Evolutionary conservation across 2,113 vertebrate genomes (phyloP).

Genomic region (Gymnobelideus leadbeateri): DNA sequence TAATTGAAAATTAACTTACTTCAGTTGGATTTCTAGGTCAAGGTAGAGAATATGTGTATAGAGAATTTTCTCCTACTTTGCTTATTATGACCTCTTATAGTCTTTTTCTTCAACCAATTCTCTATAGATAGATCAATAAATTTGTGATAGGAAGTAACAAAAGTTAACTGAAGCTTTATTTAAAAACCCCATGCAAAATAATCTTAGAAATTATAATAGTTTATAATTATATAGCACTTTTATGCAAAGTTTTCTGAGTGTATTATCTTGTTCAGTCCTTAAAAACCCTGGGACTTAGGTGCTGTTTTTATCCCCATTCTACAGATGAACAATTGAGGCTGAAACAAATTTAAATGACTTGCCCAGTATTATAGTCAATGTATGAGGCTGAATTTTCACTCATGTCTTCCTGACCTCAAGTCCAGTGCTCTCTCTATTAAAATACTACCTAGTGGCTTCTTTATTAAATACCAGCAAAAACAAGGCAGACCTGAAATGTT

Average conservation of each 20-base stretch:
- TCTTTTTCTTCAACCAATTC: background rate
- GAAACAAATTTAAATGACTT: background rate
- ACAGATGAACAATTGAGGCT: background rate
- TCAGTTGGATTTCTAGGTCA: background rate
- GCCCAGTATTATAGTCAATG: background rate
- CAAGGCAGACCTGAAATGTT: no score
- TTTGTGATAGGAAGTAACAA: background rate
- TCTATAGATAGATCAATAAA: conserved; percentile 26
- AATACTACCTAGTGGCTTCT: no score
- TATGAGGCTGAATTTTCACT: background rate
- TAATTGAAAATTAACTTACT: conserved; percentile 21
- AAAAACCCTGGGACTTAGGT: background rate
- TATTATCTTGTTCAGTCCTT: background rate
- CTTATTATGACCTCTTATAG: conserved; percentile 7
- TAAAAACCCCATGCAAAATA: background rate
- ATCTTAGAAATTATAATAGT: background rate
- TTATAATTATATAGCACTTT: background rate
- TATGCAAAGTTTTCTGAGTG: background rate
- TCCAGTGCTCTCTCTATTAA: background rate
- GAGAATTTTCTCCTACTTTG: background rate
- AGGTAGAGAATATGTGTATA: background rate
- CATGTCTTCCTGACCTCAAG: background rate
- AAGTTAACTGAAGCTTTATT: conserved; percentile 46
- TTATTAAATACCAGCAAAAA: no score
- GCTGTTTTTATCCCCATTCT: background rate